Conservation (phyloP, 2,888 invertebrate genomes). For the Alitta virens region DNA sequence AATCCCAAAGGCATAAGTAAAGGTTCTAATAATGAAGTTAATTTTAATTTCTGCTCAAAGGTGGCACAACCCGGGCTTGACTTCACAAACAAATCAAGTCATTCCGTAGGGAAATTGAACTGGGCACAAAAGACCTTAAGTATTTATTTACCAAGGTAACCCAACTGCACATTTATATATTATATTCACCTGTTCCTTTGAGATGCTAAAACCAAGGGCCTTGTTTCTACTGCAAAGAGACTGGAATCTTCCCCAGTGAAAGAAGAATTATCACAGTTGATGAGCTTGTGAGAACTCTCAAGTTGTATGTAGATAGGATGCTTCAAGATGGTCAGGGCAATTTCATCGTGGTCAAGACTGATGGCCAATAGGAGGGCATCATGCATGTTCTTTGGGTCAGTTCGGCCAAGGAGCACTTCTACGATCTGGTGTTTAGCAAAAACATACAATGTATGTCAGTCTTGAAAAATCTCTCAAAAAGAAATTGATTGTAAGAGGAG, state of each 20-base stretch:
- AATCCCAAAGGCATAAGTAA: no score
- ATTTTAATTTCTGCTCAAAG: no score
- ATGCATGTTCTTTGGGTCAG: slow-evolving; percentile 44
- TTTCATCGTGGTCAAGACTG: slow-evolving; percentile 48
- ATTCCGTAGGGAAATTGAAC: no score
- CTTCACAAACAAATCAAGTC: no score
- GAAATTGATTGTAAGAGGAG: no score
- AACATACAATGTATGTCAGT: no score
- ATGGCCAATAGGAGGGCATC: slow-evolving; percentile 52
- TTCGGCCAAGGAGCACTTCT: slow-evolving; percentile 44
- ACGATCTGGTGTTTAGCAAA: slow-evolving; percentile 48
- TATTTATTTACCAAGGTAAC: no score
- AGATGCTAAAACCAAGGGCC: slow-evolving; percentile 49
- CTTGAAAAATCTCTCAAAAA: no score
- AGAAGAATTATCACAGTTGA: not conserved
- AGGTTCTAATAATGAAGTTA: no score
- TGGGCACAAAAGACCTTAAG: no score
- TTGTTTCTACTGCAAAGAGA: slow-evolving; percentile 52
- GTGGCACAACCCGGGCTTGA: no score
- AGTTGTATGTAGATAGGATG: slow-evolving; percentile 30
- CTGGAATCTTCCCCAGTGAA: slow-evolving; percentile 39
- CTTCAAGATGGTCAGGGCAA: slow-evolving; percentile 49
- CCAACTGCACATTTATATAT: no score
- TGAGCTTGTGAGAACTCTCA: not conserved
- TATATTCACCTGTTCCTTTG: slow-evolving; percentile 43